phyloP scores from a whole-genome alignment of 2,113 vertebrate species.

The Aspidoscelis tigris region DNA sequence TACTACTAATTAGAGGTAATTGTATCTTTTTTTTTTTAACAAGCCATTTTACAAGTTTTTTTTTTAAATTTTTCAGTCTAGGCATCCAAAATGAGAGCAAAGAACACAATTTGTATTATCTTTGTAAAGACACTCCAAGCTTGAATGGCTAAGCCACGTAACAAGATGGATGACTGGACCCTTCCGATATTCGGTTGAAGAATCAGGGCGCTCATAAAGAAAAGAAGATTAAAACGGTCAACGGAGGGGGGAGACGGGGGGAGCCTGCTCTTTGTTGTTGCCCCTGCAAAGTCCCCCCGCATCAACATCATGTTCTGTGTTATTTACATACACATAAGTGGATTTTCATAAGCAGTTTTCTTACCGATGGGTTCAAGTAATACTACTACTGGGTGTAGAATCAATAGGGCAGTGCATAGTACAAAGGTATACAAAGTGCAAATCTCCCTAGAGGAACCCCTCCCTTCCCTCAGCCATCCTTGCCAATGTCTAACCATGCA shows the following conservation, averaged over 20 bases:
- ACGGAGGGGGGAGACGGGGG: conserved; percentile 41
- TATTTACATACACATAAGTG: conserved; percentile 95
- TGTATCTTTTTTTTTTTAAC: conserved; percentile 92
- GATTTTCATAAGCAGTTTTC: conserved; percentile 86
- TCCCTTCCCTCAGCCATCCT: conserved; percentile 80
- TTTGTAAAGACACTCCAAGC: conserved; percentile 97
- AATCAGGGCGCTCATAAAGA: conserved; percentile 86
- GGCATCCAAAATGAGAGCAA: conserved; percentile 99
- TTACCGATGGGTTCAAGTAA: conserved; percentile 98
- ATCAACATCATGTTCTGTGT: conserved; percentile 80
- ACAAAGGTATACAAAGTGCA: conserved; percentile 99
- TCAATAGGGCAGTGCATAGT: conserved; percentile 99
- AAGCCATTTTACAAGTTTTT: conserved; percentile 95
- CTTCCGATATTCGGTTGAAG: conserved; percentile 86
- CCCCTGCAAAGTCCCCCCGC: conserved; percentile 73
- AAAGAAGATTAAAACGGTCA: conserved; percentile 18
- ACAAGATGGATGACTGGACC: conserved; percentile 88
- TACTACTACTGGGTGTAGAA: conserved; percentile 96
- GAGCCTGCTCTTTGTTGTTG: conserved; percentile 71
- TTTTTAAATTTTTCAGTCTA: conserved; percentile 93
- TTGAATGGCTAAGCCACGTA: conserved; percentile 95
- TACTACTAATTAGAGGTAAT: conserved; percentile 99
- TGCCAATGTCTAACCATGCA: conserved; percentile 85
- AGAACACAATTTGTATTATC: conserved; percentile 95
- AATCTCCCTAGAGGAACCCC: conserved; percentile 91